Evolutionary conservation across 2,888 invertebrate genomes (phyloP).

Genomic region (Alcis repandata): DNA sequence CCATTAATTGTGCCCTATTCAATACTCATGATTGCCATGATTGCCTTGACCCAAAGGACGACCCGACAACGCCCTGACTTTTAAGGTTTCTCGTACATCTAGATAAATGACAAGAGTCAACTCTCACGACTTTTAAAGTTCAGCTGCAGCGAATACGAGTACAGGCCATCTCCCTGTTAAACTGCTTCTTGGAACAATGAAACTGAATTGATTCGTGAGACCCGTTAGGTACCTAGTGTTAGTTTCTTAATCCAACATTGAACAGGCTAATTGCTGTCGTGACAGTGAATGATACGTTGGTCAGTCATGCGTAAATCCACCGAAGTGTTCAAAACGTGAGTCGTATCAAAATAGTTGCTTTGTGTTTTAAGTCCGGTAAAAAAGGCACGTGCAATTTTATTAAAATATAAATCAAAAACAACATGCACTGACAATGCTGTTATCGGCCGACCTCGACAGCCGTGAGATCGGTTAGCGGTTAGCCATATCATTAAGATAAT

Average conservation of each 20-base stretch:
- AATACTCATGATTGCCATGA: not conserved
- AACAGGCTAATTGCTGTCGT: conserved; percentile 46
- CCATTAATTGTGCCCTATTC: not conserved
- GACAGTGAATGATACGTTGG: conserved; percentile 39
- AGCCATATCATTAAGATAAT: conserved; percentile 42
- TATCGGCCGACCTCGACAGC: conserved; percentile 51
- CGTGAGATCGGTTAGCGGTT: conserved; percentile 52
- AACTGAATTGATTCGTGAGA: conserved; percentile 8
- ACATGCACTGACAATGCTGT: conserved; percentile 45
- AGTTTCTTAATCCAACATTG: conserved; percentile 30
- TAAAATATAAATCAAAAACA: conserved; percentile 19
- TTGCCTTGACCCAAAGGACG: conserved; percentile 39
- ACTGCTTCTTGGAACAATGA: conserved; percentile 8
- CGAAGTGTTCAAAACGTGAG: not conserved
- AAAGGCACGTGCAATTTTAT: not conserved
- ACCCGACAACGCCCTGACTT: conserved; percentile 49
- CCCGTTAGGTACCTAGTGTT: conserved; percentile 3
- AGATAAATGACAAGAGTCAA: conserved; percentile 44
- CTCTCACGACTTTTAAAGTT: conserved; percentile 53
- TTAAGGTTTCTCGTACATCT: conserved; percentile 48
- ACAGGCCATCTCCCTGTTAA: conserved; percentile 1
- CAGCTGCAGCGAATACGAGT: conserved; percentile 38
- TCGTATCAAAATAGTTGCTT: not conserved
- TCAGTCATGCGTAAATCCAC: conserved; percentile 22
- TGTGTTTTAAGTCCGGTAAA: not conserved